phyloP scores from a whole-genome alignment of 2,113 vertebrate genomes.

The Oryzias woworae region DNA sequence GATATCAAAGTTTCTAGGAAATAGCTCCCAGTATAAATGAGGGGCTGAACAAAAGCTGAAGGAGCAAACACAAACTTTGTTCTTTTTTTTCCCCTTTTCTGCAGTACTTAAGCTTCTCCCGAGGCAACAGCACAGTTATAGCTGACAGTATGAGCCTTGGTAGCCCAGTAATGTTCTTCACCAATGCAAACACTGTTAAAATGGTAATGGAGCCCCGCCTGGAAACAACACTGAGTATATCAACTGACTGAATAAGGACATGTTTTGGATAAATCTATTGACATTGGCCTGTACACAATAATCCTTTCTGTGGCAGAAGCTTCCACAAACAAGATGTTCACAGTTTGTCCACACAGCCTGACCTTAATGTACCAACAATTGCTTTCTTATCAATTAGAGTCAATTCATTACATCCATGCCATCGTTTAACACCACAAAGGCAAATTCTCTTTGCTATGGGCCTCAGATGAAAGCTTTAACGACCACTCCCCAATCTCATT shows the following conservation, averaged over 20 bases:
- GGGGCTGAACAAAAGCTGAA: background rate
- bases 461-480: conserved; percentile 64
- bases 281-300: conserved; percentile 6
- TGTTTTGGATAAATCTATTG: too few species aligned
- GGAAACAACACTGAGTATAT: too few species aligned
- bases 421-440: conserved; percentile 64
- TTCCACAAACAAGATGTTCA: conserved; percentile 31
- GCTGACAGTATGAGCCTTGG: too few species aligned
- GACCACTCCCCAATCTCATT: conserved; percentile 71
- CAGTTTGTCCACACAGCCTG: conserved; percentile 27
- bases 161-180: too few species aligned
- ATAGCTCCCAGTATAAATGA: background rate
- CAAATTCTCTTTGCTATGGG: conserved; percentile 48
- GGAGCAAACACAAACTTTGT: conserved; percentile 14
- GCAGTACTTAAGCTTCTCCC: conserved; percentile 42
- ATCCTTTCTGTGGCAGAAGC: conserved; percentile 35
- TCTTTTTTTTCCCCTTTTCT: background rate
- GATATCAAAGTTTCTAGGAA: conserved; percentile 37
- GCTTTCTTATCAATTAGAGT: conserved; percentile 74
- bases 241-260: too few species aligned
- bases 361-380: conserved; percentile 41
- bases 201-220: too few species aligned
- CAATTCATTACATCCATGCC: conserved; percentile 67
- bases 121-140: conserved; percentile 19
- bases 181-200: too few species aligned